A percentile compares a stretch with the other conserved stretches of the same genome.
Evolutionary conservation across 2,113 vertebrate species (phyloP).

Genomic region (Pterocles burchelli): DNA sequence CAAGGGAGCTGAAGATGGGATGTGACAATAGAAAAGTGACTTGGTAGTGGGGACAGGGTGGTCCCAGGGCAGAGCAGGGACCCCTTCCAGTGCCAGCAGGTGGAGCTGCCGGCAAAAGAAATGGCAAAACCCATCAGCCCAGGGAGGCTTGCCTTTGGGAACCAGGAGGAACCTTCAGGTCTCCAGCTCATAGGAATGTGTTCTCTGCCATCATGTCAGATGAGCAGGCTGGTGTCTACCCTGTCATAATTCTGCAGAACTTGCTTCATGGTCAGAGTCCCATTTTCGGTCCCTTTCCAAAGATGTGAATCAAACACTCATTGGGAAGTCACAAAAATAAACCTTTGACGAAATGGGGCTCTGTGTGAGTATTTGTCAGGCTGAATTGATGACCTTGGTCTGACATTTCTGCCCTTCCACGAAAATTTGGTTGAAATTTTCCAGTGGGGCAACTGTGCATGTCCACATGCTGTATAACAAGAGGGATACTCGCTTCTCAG

Average conservation of each 20-base stretch:
- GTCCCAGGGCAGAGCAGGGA: background rate
- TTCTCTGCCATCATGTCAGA: background rate
- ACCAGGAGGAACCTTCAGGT: background rate
- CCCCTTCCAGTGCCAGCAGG: constrained; percentile 9
- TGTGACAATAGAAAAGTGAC: background rate
- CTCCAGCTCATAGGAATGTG: background rate
- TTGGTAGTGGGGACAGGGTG: fast-evolving
- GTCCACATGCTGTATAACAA: background rate
- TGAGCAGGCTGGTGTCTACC: background rate
- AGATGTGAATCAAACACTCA: background rate
- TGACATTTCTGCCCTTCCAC: background rate
- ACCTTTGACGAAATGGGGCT: background rate
- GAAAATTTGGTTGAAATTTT: background rate
- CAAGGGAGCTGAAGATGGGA: background rate
- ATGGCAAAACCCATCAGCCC: background rate
- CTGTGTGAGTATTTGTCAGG: background rate
- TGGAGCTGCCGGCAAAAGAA: constrained; percentile 45
- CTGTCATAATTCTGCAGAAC: background rate
- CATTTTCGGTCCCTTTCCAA: background rate
- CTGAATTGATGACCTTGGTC: background rate
- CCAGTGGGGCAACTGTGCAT: background rate
- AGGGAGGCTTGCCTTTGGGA: background rate
- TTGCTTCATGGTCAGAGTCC: background rate
- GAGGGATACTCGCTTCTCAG: background rate
- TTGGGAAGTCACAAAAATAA: background rate